These are phyloP conservation scores for Gephyroberyx darwinii DNA, from an alignment of 2,797 vertebrate species.

Conservation along the genomic window DNA sequence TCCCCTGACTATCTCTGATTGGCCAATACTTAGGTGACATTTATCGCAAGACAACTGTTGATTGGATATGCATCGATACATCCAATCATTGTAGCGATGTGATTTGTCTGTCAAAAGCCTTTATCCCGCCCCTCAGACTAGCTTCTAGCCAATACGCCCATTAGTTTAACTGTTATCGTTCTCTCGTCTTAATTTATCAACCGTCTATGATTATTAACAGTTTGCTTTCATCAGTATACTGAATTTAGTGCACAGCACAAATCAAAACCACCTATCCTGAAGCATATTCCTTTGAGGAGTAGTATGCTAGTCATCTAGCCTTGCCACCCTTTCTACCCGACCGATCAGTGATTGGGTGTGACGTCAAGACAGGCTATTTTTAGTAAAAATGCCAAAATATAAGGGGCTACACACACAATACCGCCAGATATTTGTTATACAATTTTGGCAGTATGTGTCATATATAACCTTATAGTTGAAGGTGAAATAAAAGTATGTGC, in stretches of 20 bases:
- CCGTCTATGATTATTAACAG: no score
- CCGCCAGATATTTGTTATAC: conserved; percentile 55
- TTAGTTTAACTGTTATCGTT: conserved; percentile 49
- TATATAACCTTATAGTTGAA: not conserved
- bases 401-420: conserved; percentile 66
- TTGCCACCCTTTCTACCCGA: conserved; percentile 62
- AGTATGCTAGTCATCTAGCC: conserved; percentile 40
- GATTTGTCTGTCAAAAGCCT: conserved; percentile 67
- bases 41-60: not conserved
- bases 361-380: conserved; percentile 83
- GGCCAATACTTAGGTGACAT: conserved; percentile 53
- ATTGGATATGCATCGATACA: conserved; percentile 65
- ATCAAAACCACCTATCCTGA: not conserved
- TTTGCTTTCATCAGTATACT: not conserved
- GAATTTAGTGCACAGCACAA: not conserved
- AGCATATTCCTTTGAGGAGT: conserved; percentile 10
- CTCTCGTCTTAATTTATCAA: conserved; percentile 21
- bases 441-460: conserved; percentile 6
- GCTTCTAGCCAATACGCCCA: conserved; percentile 68
- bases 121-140: conserved; percentile 61
- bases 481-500: not conserved
- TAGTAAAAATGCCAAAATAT: conserved; percentile 80
- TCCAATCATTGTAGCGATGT: conserved; percentile 42
- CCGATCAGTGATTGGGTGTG: conserved; percentile 79
- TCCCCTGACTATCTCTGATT: conserved; percentile 64